Base-by-base conservation (phyloP, 2,888 invertebrate species). In the Autographa pulchrina region DNA sequence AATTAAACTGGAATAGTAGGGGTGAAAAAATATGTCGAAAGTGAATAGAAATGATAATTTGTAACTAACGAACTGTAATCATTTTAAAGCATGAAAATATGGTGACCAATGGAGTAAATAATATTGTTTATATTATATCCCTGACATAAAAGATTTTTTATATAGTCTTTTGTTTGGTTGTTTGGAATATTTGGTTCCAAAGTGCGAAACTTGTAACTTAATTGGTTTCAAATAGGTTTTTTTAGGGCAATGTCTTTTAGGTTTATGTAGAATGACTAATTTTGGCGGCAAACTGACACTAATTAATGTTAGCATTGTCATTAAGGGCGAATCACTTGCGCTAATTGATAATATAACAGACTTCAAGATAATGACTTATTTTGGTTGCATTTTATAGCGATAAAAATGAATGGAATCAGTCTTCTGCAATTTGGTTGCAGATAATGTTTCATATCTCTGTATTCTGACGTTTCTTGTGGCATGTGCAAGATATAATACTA, bases 261-360 rank as follows among this genome's bases (percentile, higher is more conserved):
- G n/a, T 5, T n/a, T n/a, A 6, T 8, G 13, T 56, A 56, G 38
- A 35, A 35, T 62, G 35, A 65, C 38, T 62, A 25, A 41, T 41
- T 20, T 20, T 16, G 65, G 35, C 20, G 16, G 35, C 18, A 56
- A 59, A 72, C 56, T 56, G 35, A 52, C 7, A 20, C 38, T 59
- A 14, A 70, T 68, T 60, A 62, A 14, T 58, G 54, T 20, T 31
- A 62, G 65, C 71, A 60, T 14, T 32, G 25, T 65, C 67, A 74
- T 77, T 74, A 64, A 59, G 56, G 62, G 8, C 62, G 31, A 48
- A 38, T 65, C 11, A 52, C 18, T 65, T 68, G 54, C 43, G 48
- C 67, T 20, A 69, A 48, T 68, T 75, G 74, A 75, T 80, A 70
- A 72, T 66, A 62, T 32, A 62, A 60, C 62, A 70, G 68, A 66